Percentiles rank a stretch among this genome's conserved stretches.
Evolutionary conservation across 1,140 invertebrate species (phyloP).

Genomic region (Streblospio benedicti): DNA sequence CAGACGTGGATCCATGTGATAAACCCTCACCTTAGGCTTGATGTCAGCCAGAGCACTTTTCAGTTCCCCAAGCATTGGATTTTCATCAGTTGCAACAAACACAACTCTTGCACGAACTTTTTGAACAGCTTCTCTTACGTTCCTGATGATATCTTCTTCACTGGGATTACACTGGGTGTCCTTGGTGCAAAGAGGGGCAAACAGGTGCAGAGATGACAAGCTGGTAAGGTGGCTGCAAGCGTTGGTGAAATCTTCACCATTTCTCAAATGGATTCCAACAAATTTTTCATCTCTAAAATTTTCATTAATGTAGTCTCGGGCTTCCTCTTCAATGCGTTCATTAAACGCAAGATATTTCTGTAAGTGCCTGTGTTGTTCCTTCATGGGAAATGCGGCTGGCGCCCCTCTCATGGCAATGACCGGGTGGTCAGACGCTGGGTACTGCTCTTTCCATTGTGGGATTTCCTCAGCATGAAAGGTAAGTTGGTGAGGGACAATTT

Average conservation of each 20-base stretch:
- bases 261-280: constrained; percentile 86
- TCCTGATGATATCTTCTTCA: too few species aligned
- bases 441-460: too few species aligned
- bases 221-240: too few species aligned
- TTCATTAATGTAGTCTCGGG: constrained; percentile 66
- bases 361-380: constrained; percentile 66
- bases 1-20: constrained; percentile 58
- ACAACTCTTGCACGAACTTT: constrained; percentile 62
- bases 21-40: constrained; percentile 58
- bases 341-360: constrained; percentile 84
- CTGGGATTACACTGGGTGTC: too few species aligned
- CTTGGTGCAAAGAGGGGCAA: too few species aligned
- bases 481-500: too few species aligned
- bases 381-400: constrained; percentile 88
- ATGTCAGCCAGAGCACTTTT: too few species aligned
- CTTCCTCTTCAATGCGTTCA: constrained; percentile 57
- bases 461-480: too few species aligned
- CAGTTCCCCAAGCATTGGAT: constrained; percentile 65
- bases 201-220: too few species aligned
- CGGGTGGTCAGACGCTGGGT: constrained; percentile 58
- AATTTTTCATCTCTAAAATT: constrained; percentile 64
- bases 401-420: constrained; percentile 68
- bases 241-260: constrained; percentile 95
- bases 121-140: too few species aligned
- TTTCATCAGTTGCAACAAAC: constrained; percentile 83